Conservation (phyloP, 2,113 vertebrate species). For the Tauraco erythrolophus region DNA sequence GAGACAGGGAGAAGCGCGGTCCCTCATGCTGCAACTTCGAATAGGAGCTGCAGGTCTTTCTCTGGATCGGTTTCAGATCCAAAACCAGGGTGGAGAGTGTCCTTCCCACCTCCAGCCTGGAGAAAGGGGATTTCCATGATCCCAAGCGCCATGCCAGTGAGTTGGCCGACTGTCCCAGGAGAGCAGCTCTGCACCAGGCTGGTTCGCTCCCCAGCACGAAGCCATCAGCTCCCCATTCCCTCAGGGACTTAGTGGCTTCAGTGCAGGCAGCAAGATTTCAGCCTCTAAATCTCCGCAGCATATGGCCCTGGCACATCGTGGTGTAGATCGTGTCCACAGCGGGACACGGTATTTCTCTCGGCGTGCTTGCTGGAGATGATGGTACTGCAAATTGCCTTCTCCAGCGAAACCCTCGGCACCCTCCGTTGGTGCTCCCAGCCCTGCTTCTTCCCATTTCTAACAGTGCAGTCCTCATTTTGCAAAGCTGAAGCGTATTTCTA, state of each 20-base stretch:
- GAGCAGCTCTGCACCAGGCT: background rate
- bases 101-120: background rate
- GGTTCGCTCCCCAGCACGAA: background rate
- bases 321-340: background rate
- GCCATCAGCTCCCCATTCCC: background rate
- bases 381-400: background rate
- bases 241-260: background rate
- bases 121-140: background rate
- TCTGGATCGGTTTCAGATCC: background rate
- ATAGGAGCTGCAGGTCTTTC: background rate
- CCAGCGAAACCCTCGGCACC: background rate
- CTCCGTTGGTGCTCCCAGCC: background rate
- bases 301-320: background rate
- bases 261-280: background rate
- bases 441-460: background rate
- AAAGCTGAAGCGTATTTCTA: background rate
- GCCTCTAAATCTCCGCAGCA: background rate
- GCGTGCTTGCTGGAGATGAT: background rate
- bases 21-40: rapidly evolving
- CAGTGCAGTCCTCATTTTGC: background rate
- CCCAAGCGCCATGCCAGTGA: rapidly evolving
- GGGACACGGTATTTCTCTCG: background rate
- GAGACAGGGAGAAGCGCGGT: background rate
- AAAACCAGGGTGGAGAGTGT: background rate
- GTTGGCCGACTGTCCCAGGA: background rate